Conservation (phyloP, 2,888 invertebrate genomes). For the Fissipunctia ypsillon region DNA sequence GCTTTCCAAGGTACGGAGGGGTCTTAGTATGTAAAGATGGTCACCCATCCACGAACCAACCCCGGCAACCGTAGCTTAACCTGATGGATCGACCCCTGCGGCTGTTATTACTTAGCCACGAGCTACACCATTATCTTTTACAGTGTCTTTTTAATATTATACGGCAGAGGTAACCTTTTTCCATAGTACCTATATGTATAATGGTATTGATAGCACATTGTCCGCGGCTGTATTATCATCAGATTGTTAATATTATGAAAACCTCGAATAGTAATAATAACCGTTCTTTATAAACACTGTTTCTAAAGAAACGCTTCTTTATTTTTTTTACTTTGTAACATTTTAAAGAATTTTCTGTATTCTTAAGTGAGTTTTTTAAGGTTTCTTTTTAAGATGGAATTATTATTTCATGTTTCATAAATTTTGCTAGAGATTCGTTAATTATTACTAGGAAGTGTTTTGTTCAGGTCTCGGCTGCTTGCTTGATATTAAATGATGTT, state of each 20-base stretch:
- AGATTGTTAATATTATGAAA: conserved; percentile 9
- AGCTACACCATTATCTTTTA: background rate
- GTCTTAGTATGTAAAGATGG: too few species aligned
- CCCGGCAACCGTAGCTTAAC: too few species aligned
- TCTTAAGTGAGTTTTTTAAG: background rate
- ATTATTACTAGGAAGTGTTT: conserved; percentile 28
- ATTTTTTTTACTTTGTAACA: conserved; percentile 25
- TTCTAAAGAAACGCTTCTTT: conserved; percentile 1
- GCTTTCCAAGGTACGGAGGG: too few species aligned
- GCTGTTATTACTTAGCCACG: too few species aligned
- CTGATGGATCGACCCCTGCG: too few species aligned
- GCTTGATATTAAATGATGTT: background rate
- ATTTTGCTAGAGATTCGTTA: conserved; percentile 13
- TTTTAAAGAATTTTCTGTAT: background rate
- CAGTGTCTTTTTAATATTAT: background rate
- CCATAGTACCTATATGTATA: background rate
- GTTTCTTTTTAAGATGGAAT: background rate
- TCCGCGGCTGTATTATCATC: background rate
- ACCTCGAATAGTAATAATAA: background rate
- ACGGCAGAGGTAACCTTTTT: background rate
- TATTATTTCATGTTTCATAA: conserved; percentile 20
- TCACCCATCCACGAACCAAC: too few species aligned
- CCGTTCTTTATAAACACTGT: background rate
- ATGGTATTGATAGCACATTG: conserved; percentile 5
- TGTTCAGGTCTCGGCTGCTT: background rate